phyloP scores from a whole-genome alignment of 2,888 invertebrate species.

The Aspidiotus rigidus region DNA sequence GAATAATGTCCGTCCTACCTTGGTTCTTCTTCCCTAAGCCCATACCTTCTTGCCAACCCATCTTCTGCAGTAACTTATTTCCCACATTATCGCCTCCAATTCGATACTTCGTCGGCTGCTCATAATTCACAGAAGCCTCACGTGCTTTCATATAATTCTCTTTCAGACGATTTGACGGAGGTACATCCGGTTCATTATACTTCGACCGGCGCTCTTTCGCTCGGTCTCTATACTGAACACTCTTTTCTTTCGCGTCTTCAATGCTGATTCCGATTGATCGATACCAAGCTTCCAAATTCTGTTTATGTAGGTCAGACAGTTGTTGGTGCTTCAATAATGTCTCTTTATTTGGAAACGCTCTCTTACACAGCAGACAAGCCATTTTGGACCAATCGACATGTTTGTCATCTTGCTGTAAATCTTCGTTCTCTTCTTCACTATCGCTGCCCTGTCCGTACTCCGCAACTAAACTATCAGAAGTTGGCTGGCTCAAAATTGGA shows the following conservation, averaged over 20 bases:
- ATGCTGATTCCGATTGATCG: conserved; percentile 45
- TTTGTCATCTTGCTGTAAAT: conserved; percentile 52
- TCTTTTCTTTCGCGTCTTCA: conserved; percentile 45
- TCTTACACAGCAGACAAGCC: conserved; percentile 88
- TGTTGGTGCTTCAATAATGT: conserved; percentile 83
- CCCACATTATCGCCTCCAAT: conserved; percentile 86
- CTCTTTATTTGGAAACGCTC: conserved; percentile 84
- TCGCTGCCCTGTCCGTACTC: conserved; percentile 67
- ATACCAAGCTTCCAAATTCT: conserved; percentile 59
- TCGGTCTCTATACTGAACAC: conserved; percentile 72
- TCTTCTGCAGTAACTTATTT: conserved; percentile 88
- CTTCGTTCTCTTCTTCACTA: conserved; percentile 50
- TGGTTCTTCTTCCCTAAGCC: conserved; percentile 90
- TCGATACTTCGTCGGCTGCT: conserved; percentile 55
- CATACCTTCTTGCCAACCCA: conserved; percentile 98
- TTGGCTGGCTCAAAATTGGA: neutral
- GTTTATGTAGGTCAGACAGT: conserved; percentile 87
- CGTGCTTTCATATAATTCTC: conserved; percentile 59
- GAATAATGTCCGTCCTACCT: conserved; percentile 84
- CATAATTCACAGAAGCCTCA: conserved; percentile 44
- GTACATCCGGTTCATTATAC: conserved; percentile 79
- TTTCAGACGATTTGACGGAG: conserved; percentile 61
- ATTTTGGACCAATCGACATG: conserved; percentile 75
- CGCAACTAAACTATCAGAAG: conserved; percentile 51
- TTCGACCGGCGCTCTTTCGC: conserved; percentile 92